Evolutionary conservation across 2,888 invertebrate genomes (phyloP).

Genomic region (Minunthozetes semirufus): DNA sequence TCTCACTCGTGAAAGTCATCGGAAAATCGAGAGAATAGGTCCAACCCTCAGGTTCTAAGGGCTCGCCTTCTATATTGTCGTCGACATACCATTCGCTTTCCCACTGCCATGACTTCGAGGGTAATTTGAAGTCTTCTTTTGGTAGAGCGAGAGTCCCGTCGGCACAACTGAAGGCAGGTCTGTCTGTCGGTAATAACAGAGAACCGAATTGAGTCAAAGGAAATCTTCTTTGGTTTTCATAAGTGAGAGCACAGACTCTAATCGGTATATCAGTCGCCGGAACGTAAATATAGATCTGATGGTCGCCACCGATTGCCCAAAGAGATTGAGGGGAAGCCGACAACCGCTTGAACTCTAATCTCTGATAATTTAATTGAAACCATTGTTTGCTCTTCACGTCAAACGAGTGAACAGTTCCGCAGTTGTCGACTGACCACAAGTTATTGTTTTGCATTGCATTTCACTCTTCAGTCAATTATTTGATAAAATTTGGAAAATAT

Average conservation of each 20-base stretch:
- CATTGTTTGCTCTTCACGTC: conserved; percentile 73
- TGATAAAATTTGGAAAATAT: too few species aligned
- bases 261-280: conserved; percentile 84
- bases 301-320: conserved; percentile 88
- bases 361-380: conserved; percentile 76
- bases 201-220: conserved; percentile 76
- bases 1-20: conserved; percentile 67
- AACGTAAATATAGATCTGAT: conserved; percentile 85
- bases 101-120: conserved; percentile 95
- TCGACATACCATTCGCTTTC: conserved; percentile 78
- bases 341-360: conserved; percentile 79
- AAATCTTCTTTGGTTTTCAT: conserved; percentile 84
- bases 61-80: conserved; percentile 59
- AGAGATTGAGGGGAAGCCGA: conserved; percentile 61
- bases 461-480: not conserved
- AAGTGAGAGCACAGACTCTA: conserved; percentile 77
- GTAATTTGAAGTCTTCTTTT: conserved; percentile 72
- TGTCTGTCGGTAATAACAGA: conserved; percentile 71
- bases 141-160: conserved; percentile 72
- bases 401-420: conserved; percentile 76
- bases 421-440: conserved; percentile 65
- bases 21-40: conserved; percentile 88
- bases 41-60: conserved; percentile 83
- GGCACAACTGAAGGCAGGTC: conserved; percentile 73
- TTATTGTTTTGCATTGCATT: conserved; percentile 8